These are phyloP conservation scores for Hirundo rustica DNA, from an alignment of 2,797 vertebrate species.

Conservation along the genomic window DNA sequence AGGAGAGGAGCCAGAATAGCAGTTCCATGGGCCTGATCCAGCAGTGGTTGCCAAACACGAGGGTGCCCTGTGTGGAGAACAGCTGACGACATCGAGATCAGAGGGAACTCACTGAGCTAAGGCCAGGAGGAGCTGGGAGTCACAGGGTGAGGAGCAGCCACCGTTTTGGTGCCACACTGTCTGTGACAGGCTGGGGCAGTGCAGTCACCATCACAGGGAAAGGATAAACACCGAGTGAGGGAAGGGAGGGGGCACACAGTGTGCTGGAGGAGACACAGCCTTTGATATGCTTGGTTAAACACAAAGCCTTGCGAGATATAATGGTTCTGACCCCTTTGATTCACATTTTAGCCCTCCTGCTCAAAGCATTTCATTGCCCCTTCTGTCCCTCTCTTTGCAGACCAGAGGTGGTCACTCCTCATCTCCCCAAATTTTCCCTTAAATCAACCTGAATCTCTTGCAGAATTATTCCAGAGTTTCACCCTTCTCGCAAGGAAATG, in stretches of 20 bases:
- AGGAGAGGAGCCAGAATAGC: neutral
- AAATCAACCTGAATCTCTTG: neutral
- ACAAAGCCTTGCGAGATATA: neutral
- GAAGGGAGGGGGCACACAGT: neutral
- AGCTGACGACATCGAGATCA: constrained; percentile 8
- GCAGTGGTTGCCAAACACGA: neutral
- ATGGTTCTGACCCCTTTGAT: neutral
- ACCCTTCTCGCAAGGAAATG: neutral
- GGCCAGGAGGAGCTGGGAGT: neutral
- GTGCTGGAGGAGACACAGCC: neutral
- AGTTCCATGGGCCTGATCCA: neutral
- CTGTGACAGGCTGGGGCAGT: neutral
- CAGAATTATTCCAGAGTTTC: neutral
- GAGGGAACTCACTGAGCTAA: neutral
- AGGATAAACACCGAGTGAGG: neutral
- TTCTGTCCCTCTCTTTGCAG: neutral
- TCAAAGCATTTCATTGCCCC: neutral
- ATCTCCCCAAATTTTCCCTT: neutral
- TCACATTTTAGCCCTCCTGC: neutral
- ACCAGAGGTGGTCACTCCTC: neutral
- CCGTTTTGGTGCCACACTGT: neutral
- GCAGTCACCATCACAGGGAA: neutral
- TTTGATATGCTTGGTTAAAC: neutral
- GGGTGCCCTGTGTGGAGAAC: neutral
- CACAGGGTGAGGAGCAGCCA: neutral